Conservation (phyloP, 2,888 invertebrate species). For the Cerastoderma edule region DNA sequence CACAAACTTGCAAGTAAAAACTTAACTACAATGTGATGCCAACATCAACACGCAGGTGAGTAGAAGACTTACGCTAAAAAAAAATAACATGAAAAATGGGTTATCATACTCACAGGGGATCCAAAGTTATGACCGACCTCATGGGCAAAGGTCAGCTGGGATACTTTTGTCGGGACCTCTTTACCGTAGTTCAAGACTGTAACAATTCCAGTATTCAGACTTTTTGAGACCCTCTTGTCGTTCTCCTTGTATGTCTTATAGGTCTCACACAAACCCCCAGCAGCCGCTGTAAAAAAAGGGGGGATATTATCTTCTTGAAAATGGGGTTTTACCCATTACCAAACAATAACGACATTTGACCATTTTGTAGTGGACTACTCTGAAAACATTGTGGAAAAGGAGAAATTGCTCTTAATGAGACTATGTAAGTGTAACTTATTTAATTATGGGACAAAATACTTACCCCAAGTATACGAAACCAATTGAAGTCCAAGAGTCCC, state of each 20-base stretch:
- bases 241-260: constrained; percentile 88
- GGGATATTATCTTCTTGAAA: neutral
- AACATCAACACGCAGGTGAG: too few relatives aligned
- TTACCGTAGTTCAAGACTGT: constrained; percentile 99
- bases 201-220: constrained; percentile 98
- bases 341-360: too few relatives aligned
- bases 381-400: neutral
- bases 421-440: too few relatives aligned
- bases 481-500: too few relatives aligned
- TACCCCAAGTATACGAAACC: too few relatives aligned
- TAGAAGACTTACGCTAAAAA: too few relatives aligned
- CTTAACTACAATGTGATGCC: too few relatives aligned
- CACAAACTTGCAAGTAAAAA: too few relatives aligned
- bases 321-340: too few relatives aligned
- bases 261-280: constrained; percentile 99
- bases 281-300: constrained; percentile 89
- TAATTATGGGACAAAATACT: too few relatives aligned
- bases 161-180: constrained; percentile 98
- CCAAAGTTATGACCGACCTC: constrained; percentile 99
- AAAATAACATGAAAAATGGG: neutral
- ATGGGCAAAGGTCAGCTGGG: constrained; percentile 98
- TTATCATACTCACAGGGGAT: constrained; percentile 74
- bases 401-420: too few relatives aligned
- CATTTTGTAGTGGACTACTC: neutral
- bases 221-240: constrained; percentile 87